These are phyloP conservation scores for Drusus annulatus DNA, from an alignment of 1,140 invertebrate genomes.

Conservation along the genomic window DNA sequence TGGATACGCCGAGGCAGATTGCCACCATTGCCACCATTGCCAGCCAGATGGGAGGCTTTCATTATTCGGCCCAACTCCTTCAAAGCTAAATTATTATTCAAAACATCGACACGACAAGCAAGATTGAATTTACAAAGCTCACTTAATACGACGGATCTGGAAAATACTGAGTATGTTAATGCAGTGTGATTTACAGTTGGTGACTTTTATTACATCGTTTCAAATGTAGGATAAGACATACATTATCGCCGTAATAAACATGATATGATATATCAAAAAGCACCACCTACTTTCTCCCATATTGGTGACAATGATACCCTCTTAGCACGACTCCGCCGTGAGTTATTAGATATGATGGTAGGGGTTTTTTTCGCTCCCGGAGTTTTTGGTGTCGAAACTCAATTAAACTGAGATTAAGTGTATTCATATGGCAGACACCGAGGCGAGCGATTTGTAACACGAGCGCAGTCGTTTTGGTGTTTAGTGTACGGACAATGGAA, in stretches of 20 bases:
- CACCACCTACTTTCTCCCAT: too few relatives aligned
- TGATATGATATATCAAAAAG: too few relatives aligned
- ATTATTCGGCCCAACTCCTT: background rate
- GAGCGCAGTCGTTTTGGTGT: background rate
- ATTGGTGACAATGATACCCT: too few relatives aligned
- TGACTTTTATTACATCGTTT: too few relatives aligned
- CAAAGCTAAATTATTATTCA: background rate
- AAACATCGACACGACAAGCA: background rate
- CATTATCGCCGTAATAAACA: too few relatives aligned
- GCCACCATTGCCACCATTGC: background rate
- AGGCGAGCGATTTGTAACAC: constrained; percentile 15
- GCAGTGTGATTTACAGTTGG: too few relatives aligned
- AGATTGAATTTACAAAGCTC: background rate
- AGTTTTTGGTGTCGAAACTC: constrained; percentile 7
- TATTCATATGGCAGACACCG: constrained; percentile 3
- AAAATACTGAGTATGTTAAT: too few relatives aligned
- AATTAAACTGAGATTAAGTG: constrained; percentile 26
- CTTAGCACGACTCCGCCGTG: too few relatives aligned
- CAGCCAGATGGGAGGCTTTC: constrained; percentile 7
- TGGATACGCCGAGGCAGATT: background rate
- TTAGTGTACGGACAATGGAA: background rate
- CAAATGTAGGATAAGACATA: too few relatives aligned
- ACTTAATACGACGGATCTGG: too few relatives aligned
- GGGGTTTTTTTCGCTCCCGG: background rate
- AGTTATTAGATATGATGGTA: too few relatives aligned